Evolutionary conservation across 2,797 vertebrate genomes (phyloP).

Genomic region (Sebastiscus albofasciatus): DNA sequence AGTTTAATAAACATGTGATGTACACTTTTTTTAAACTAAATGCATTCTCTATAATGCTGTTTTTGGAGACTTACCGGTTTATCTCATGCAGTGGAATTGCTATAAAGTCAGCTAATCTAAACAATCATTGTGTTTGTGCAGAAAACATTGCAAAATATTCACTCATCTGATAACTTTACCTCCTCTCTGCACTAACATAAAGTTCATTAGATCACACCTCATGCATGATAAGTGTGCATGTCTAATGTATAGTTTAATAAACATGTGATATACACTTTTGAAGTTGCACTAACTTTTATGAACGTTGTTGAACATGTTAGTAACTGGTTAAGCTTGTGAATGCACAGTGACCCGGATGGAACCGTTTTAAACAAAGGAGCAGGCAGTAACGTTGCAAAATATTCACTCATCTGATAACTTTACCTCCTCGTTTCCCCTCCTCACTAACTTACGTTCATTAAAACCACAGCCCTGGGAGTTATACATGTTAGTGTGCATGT

Average conservation of each 20-base stretch:
- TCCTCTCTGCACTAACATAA: not conserved
- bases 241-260: not conserved
- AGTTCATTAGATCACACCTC: no score
- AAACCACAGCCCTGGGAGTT: accelerated
- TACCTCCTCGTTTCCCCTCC: not conserved
- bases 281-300: slow-evolving; percentile 5
- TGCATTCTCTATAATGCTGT: not conserved
- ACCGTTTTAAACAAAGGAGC: slow-evolving; percentile 73
- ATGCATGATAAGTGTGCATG: not conserved
- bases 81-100: accelerated
- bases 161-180: not conserved
- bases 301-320: not conserved
- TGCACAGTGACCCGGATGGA: slow-evolving; percentile 75
- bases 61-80: accelerated
- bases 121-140: not conserved
- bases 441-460: not conserved
- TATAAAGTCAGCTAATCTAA: not conserved
- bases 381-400: slow-evolving; percentile 22
- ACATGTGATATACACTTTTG: accelerated
- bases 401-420: not conserved
- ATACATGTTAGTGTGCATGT: not conserved
- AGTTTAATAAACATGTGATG: no score
- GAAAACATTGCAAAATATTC: not conserved
- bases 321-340: not conserved
- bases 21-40: no score